Conservation (phyloP, 2,797 vertebrate species). For the Danio jaintianensis region DNA sequence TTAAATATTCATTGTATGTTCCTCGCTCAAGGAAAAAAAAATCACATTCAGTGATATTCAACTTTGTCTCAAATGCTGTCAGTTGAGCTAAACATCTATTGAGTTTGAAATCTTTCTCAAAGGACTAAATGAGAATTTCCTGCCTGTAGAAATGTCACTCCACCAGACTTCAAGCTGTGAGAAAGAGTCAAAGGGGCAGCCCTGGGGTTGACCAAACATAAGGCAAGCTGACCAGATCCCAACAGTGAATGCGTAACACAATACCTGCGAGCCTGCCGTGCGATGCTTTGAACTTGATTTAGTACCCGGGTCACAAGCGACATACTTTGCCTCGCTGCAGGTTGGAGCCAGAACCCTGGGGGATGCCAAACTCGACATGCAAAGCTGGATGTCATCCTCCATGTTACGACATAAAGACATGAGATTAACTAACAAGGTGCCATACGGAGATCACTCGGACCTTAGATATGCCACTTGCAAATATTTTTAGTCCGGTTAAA, state of each 20-base stretch:
- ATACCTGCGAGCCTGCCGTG: conserved; percentile 81
- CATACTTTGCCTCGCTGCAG: conserved; percentile 75
- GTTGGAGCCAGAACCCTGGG: conserved; percentile 76
- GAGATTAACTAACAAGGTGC: conserved; percentile 48
- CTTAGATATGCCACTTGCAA: conserved; percentile 34
- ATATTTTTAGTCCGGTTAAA: conserved; percentile 41
- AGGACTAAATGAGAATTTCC: conserved; percentile 45
- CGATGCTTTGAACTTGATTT: conserved; percentile 92
- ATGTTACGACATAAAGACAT: conserved; percentile 58
- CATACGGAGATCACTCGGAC: conserved; percentile 51
- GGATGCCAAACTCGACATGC: conserved; percentile 72
- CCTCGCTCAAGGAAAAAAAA: too few relatives aligned
- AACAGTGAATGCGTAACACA: conserved; percentile 82
- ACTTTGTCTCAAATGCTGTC: background rate
- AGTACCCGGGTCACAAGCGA: conserved; percentile 82
- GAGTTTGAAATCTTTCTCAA: background rate
- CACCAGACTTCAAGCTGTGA: conserved; percentile 68
- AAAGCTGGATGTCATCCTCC: conserved; percentile 72
- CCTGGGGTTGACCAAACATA: conserved; percentile 79
- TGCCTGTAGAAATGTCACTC: conserved; percentile 66
- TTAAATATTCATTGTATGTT: too few relatives aligned
- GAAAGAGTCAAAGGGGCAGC: conserved; percentile 73
- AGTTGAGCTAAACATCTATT: background rate
- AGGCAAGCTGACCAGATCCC: conserved; percentile 66
- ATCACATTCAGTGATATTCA: background rate